A percentile compares a stretch with the other conserved stretches of the same genome.
Conservation (phyloP, 2,888 invertebrate species). For the Thysanoteuthis rhombus region DNA sequence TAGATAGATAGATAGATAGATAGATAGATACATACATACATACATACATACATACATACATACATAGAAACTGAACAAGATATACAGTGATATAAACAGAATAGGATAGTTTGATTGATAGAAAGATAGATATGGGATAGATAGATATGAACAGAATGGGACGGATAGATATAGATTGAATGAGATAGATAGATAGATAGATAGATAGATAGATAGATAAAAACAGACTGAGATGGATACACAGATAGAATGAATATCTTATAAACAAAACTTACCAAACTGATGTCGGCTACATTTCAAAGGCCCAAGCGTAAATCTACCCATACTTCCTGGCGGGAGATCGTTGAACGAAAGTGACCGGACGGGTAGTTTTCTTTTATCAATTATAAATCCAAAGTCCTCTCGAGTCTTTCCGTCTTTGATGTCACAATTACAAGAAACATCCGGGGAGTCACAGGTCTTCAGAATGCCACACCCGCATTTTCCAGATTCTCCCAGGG, state of each 20-base stretch:
- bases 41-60: too few relatives aligned
- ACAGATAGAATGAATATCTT: too few relatives aligned
- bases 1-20: too few relatives aligned
- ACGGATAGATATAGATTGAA: too few relatives aligned
- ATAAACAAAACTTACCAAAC: conserved; percentile 50
- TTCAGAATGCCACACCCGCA: conserved; percentile 56
- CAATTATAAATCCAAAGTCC: conserved; percentile 53
- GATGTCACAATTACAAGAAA: conserved; percentile 58
- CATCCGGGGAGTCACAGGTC: conserved; percentile 42
- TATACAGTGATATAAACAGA: too few relatives aligned
- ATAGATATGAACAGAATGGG: too few relatives aligned
- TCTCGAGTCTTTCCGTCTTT: conserved; percentile 45
- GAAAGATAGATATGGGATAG: too few relatives aligned
- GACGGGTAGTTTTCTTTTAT: conserved; percentile 52
- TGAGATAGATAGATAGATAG: too few relatives aligned
- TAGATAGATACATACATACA: too few relatives aligned
- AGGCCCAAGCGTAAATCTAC: conserved; percentile 42
- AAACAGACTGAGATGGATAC: too few relatives aligned
- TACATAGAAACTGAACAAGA: too few relatives aligned
- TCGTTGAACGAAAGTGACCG: conserved; percentile 42
- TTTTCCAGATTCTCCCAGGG: conserved; percentile 38
- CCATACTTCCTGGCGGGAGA: conserved; percentile 36
- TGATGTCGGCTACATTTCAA: conserved; percentile 50
- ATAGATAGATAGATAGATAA: conserved; percentile 2
- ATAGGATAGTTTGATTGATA: too few relatives aligned